Conservation (phyloP, 2,113 vertebrate genomes). For the Ptilorrhoa leucosticta region DNA sequence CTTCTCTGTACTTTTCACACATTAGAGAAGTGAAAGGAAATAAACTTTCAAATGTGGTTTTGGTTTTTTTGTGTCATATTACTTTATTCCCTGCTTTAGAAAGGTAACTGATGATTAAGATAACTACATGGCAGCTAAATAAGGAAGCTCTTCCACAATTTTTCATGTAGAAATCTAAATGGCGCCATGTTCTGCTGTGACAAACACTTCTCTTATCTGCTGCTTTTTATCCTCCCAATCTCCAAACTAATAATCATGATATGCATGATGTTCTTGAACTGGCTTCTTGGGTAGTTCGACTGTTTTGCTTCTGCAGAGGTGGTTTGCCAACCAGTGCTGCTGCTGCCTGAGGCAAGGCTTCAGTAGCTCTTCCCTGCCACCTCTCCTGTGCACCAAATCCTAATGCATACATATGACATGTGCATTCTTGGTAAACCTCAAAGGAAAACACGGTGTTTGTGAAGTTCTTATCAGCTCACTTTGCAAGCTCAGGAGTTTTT, state of each 20-base stretch:
- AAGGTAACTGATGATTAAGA: background rate
- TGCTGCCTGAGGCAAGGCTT: background rate
- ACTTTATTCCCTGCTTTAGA: background rate
- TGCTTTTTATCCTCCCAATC: background rate
- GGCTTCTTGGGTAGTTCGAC: background rate
- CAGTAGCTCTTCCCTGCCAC: background rate
- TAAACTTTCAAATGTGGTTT: background rate
- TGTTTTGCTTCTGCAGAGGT: background rate
- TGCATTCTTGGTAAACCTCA: background rate
- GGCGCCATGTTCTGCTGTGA: background rate
- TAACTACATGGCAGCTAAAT: background rate
- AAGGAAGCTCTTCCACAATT: background rate
- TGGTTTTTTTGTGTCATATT: background rate
- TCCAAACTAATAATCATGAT: background rate
- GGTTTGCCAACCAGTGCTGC: background rate
- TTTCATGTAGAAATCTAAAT: background rate
- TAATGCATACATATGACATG: fast-evolving
- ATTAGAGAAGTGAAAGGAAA: background rate
- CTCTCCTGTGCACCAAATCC: background rate
- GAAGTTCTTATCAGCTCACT: background rate
- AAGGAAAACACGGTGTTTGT: background rate
- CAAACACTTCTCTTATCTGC: background rate
- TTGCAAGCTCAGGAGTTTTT: background rate
- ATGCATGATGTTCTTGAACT: background rate
- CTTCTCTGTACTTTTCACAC: background rate